Base-by-base conservation (phyloP, 2,113 vertebrate genomes). In the Malurus alboscapulatus region DNA sequence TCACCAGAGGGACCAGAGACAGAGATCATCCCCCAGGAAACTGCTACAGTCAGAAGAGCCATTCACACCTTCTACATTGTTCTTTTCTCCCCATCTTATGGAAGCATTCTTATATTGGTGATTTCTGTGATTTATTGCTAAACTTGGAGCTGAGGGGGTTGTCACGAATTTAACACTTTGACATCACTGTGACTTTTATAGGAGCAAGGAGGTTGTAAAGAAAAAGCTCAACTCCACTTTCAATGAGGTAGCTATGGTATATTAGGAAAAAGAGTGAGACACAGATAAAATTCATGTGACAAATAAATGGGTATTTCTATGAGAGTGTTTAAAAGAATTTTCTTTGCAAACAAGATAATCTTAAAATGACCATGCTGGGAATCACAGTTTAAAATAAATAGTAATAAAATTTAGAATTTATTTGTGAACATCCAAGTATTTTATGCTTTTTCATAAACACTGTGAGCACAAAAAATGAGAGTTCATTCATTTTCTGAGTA, bases 401-500 rank as follows among this genome's bases (percentile, higher is more conserved):
- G 29, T 44, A 86, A 80, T 68, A 92, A 80, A 71, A 80, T 80
- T 55, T 81, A 78, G n/a, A 88, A 80, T 88, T 67, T 85, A 59
- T 91, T 83, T 93, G 27, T 88, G 59, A 90, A 77, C 77, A 57
- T 83, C 26, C 44, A 71, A 77, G 82, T 74, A 77, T 80, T 93
- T 95, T 68, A 63, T 90, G 36, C 14, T 59, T 77, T 85, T 96
- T 80, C 51, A 84, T 95, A 90, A 92, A 24, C 42, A 57, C 13
- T 32, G 20, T 20, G 57, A 90, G 55, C 59, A 63, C 54, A 77
- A 72, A 87, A 93, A 77, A 72, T 11, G 12, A 86, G 75, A 88
- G 18, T 77, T 91, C 82, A 89, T 87, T 77, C 21, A 44, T 96
- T 94, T 96, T 50, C 51, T 30, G 48, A 76, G 36, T 88, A 84